These are phyloP conservation scores for Pteronotus mesoamericanus DNA, from an alignment of 2,797 vertebrate species.

Conservation along the genomic window DNA sequence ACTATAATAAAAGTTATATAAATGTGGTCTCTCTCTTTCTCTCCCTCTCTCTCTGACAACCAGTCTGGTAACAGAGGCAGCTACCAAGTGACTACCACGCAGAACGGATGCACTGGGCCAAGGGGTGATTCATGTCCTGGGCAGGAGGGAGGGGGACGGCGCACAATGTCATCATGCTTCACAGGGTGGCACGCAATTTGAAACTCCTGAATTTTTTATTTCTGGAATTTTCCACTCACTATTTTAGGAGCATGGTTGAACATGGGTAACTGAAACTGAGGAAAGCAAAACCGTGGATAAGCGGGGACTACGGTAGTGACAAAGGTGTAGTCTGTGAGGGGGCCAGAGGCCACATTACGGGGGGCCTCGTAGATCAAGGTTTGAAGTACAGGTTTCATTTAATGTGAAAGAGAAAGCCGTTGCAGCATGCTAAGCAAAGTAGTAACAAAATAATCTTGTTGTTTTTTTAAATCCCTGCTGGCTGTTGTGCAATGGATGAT, in stretches of 20 bases:
- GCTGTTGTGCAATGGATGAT: background rate
- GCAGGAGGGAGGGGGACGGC: too few species aligned
- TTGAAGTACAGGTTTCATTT: background rate
- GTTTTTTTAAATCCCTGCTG: background rate
- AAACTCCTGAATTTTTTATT: background rate
- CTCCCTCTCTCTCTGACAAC: background rate
- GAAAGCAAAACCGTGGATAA: background rate
- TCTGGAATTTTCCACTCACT: background rate
- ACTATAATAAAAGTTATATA: background rate
- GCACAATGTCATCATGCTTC: background rate
- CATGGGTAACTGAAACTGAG: rapidly evolving
- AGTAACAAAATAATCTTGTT: background rate
- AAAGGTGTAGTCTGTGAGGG: background rate
- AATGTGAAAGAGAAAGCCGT: background rate
- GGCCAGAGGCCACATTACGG: background rate
- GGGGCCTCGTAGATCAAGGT: background rate
- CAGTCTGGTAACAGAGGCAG: background rate
- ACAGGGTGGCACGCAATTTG: background rate
- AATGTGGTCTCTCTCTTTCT: background rate
- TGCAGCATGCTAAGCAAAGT: background rate
- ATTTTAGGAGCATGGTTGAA: background rate
- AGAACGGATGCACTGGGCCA: background rate
- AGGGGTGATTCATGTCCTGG: background rate
- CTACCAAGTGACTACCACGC: background rate
- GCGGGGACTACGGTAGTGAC: rapidly evolving